phyloP scores from a whole-genome alignment of 1,140 invertebrate species.

The Chironomus striatipennis region DNA sequence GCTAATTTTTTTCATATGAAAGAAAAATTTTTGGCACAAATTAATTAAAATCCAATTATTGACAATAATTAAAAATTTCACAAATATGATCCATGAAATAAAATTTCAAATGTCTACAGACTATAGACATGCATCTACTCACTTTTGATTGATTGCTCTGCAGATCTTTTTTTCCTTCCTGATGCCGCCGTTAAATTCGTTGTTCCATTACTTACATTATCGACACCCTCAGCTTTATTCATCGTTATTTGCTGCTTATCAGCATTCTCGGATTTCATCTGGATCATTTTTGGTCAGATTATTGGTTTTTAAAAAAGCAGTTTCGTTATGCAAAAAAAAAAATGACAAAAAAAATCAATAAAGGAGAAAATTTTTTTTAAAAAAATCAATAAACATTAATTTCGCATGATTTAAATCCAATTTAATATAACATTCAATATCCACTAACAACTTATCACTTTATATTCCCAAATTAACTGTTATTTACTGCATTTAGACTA shows the following conservation, averaged over 20 bases:
- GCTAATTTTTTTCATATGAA: no score
- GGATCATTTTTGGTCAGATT: neutral
- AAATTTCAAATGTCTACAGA: neutral
- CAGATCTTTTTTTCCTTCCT: neutral
- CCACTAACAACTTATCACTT: neutral
- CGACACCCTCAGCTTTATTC: neutral
- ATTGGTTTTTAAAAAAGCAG: neutral
- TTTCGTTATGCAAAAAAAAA: conserved; percentile 4
- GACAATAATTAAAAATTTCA: no score
- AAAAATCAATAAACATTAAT: neutral
- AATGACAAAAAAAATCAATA: conserved; percentile 14
- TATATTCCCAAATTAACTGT: neutral
- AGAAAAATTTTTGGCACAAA: no score
- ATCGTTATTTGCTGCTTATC: conserved; percentile 4
- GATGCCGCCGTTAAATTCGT: neutral
- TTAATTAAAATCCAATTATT: neutral
- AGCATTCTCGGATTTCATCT: conserved; percentile 17
- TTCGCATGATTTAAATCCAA: neutral
- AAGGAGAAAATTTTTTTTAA: neutral
- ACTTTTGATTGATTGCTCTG: neutral
- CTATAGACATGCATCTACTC: neutral
- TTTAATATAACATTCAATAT: neutral
- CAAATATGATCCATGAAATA: no score
- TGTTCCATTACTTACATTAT: neutral
- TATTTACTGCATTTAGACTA: neutral